Percentiles rank a stretch among this genome's conserved stretches.
These are phyloP conservation scores for Acromyrmex echinatior DNA, from an alignment of 1,140 invertebrate species.

Conservation along the genomic window DNA sequence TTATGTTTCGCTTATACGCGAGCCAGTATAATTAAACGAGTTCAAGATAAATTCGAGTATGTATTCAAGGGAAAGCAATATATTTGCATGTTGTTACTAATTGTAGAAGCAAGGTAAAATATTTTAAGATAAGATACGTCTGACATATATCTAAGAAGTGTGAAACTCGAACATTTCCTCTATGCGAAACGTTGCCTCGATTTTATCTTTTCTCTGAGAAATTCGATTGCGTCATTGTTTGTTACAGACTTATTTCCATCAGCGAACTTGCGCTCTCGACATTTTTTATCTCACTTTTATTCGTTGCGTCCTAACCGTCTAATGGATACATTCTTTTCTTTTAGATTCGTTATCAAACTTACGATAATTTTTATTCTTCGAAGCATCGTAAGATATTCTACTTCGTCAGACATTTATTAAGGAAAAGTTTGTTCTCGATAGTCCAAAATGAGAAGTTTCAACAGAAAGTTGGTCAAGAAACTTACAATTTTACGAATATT, in stretches of 20 bases:
- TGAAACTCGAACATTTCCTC: conserved; percentile 10
- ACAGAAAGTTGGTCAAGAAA: conserved; percentile 27
- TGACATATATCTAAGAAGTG: conserved; percentile 25
- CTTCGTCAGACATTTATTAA: conserved; percentile 29
- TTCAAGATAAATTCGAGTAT: conserved; percentile 41
- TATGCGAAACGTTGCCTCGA: conserved; percentile 5
- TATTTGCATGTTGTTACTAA: conserved; percentile 65
- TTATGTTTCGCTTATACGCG: background rate
- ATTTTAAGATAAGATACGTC: conserved; percentile 61
- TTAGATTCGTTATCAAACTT: conserved; percentile 50
- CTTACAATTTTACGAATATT: conserved; percentile 39
- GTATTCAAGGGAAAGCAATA: conserved; percentile 29
- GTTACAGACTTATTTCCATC: background rate
- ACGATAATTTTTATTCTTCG: conserved; percentile 33
- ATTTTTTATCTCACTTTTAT: conserved; percentile 54
- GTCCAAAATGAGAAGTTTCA: conserved; percentile 44
- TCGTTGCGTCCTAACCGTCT: background rate
- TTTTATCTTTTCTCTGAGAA: conserved; percentile 7
- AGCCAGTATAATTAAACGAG: conserved; percentile 36
- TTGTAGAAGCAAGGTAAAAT: conserved; percentile 65
- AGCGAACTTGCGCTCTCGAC: conserved; percentile 42
- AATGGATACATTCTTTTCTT: conserved; percentile 7
- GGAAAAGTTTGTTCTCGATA: conserved; percentile 17
- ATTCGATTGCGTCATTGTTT: background rate
- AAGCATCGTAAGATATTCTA: conserved; percentile 33